Evolutionary conservation across 2,113 vertebrate genomes (phyloP).

Genomic region (Regulus satrapa): DNA sequence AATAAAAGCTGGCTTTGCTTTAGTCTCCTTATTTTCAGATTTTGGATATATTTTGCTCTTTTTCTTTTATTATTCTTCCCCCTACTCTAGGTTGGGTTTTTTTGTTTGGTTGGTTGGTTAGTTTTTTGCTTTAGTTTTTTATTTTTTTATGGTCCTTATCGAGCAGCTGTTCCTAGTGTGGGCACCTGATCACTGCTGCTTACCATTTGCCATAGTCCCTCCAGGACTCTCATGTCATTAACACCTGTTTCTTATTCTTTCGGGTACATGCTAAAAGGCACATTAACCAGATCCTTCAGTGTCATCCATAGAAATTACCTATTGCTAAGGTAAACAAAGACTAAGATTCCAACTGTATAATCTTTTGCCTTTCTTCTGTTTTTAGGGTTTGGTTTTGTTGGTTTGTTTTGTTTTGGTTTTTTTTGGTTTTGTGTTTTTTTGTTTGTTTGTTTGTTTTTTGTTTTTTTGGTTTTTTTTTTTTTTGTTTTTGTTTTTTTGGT

Average conservation of each 20-base stretch:
- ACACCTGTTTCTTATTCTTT: background rate
- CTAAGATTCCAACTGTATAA: background rate
- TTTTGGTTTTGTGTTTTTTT: too few relatives aligned
- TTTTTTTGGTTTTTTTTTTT: too few relatives aligned
- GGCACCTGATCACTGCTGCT: background rate
- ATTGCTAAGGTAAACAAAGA: background rate
- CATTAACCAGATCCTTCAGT: background rate
- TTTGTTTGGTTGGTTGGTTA: background rate
- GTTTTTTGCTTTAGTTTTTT: background rate
- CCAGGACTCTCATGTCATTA: background rate
- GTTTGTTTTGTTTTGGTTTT: too few relatives aligned
- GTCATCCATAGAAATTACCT: background rate
- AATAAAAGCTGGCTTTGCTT: constrained; percentile 41
- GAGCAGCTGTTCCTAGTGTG: constrained; percentile 45
- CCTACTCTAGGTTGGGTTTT: background rate
- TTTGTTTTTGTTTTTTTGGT: too few relatives aligned
- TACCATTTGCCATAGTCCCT: background rate
- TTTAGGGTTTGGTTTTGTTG: too few relatives aligned
- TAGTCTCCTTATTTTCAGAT: constrained; percentile 24
- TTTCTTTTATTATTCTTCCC: background rate
- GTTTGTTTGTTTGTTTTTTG: too few relatives aligned
- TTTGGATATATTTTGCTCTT: constrained; percentile 31
- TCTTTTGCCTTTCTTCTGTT: background rate
- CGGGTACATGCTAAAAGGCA: background rate
- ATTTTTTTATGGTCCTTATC: constrained; percentile 8